A percentile compares a stretch with the other conserved stretches of the same genome.
These are phyloP conservation scores for Asobara japonica DNA, from an alignment of 1,140 invertebrate species.

Conservation along the genomic window DNA sequence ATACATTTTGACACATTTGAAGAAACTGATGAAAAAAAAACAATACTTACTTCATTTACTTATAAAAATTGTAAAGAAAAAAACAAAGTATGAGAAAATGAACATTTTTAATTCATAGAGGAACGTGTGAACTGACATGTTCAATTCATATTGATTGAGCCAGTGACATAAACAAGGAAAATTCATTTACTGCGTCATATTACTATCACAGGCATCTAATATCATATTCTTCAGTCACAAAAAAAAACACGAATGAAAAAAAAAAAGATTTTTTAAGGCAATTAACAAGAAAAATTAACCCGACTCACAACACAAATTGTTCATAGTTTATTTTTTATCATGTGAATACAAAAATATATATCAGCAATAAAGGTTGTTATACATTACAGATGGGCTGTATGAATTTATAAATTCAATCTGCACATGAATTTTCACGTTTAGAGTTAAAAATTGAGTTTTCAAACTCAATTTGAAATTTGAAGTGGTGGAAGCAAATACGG, in stretches of 20 bases:
- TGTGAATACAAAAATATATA: slow-evolving; percentile 57
- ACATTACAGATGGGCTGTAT: slow-evolving; percentile 40
- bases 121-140: slow-evolving; percentile 5
- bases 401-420: not conserved
- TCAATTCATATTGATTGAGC: slow-evolving; percentile 5
- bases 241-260: slow-evolving; percentile 5
- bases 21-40: not conserved
- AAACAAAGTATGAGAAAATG: not conserved
- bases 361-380: slow-evolving; percentile 59
- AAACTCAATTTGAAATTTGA: slow-evolving; percentile 1
- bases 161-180: not conserved
- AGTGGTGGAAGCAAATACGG: not conserved
- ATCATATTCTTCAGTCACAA: slow-evolving; percentile 19
- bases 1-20: not conserved
- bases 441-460: not conserved
- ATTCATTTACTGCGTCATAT: not conserved
- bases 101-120: not conserved
- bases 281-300: slow-evolving; percentile 21
- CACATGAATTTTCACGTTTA: not conserved
- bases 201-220: slow-evolving; percentile 17
- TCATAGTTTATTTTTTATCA: slow-evolving; percentile 60
- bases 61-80: slow-evolving; percentile 5
- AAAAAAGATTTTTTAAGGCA: not conserved
- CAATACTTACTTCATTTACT: not conserved
- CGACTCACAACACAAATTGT: slow-evolving; percentile 46